Conservation (phyloP, 2,113 vertebrate species). For the Rhabdomys dilectus region DNA sequence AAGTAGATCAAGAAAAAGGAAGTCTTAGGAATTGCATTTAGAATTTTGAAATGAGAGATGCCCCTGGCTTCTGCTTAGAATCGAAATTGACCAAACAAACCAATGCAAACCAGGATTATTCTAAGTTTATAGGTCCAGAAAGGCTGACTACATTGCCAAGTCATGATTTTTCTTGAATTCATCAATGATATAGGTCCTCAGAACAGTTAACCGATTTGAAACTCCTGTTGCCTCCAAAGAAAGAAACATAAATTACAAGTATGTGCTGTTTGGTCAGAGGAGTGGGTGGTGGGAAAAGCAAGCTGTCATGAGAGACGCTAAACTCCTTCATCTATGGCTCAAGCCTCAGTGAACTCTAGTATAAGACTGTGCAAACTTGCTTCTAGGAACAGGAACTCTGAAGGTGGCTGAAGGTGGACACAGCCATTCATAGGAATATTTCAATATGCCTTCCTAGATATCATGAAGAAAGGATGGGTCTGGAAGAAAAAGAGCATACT, state of each 20-base stretch:
- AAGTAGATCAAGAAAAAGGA: background rate
- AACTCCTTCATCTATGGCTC: background rate
- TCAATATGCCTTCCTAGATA: background rate
- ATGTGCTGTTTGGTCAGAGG: background rate
- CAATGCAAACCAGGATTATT: background rate
- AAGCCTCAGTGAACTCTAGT: background rate
- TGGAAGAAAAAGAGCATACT: background rate
- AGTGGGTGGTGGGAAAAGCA: background rate
- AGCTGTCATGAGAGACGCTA: background rate
- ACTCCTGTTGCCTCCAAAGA: background rate
- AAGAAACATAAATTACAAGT: background rate
- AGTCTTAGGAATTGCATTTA: background rate
- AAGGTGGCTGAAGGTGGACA: background rate
- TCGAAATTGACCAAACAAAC: background rate
- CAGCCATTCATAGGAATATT: background rate
- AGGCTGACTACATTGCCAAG: background rate
- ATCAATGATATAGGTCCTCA: background rate
- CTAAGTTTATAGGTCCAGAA: background rate
- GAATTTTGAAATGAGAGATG: background rate
- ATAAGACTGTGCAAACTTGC: background rate
- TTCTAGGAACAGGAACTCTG: background rate
- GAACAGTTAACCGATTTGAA: background rate
- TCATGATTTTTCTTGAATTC: background rate
- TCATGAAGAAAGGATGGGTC: background rate
- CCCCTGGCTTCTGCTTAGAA: background rate